Base-by-base conservation (phyloP, 2,113 vertebrate genomes). In the Genyomyrus donnyi region DNA sequence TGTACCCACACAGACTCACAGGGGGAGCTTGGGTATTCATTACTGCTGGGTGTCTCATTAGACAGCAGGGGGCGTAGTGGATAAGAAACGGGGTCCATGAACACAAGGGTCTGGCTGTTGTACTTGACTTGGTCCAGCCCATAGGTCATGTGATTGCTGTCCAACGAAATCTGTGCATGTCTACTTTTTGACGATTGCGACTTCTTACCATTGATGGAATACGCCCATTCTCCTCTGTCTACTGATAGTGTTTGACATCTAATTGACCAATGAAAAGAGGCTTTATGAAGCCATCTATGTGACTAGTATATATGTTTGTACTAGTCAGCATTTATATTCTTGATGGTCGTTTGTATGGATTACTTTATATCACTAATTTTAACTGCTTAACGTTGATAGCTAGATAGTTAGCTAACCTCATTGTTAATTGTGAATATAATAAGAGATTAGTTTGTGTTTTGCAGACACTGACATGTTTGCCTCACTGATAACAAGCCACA, bases 1-100 rank as follows among this genome's bases (percentile, higher is more conserved):
- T 94, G 97, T 92, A 66, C 13, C 6, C 86, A n/a, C 21, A 52
- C 87, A 49, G n/a, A 74, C 31, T 39, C 13, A 77, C 70, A 15
- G 11, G 19, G 70, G 31, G 13, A 39, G 13, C 31, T 0, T 35
- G 70, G 70, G 27, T 74, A 39, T 31, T 15, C 70, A 74, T 48
- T 42, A 21, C 83, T 48, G 83, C n/a, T 24, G 83, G 42, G 31
- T 66, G 49, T 48, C 56, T 85, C 42, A 31, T 85, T 5, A 80
- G 74, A 8, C 74, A 42, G 74, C 62, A 70, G 27, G 62, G 5
- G 62, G 62, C 62, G 3, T 31, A 70, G 62, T 2, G 74, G 35
- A 17, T 42, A 42, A 39, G 11, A 39, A 19, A 80, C 15, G 1
- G 15, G 74, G 15, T 31, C 62, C 10, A 27, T 70, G 27, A 70